phyloP scores from a whole-genome alignment of 2,888 invertebrate species.

The Andrena chrysosceles region DNA sequence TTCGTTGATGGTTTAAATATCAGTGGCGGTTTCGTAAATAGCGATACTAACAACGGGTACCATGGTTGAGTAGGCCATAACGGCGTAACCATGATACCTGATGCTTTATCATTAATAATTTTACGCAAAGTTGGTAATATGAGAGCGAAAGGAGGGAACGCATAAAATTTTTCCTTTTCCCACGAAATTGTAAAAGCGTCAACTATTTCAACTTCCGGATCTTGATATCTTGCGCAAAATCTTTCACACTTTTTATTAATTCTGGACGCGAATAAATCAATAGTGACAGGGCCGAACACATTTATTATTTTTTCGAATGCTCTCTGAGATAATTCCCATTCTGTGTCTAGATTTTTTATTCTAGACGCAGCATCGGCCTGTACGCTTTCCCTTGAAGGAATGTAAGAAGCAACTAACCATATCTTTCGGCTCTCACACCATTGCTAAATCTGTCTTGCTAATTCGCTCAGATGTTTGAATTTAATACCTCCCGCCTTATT shows the following conservation, averaged over 20 bases:
- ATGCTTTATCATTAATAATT: too few species aligned
- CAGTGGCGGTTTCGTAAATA: too few species aligned
- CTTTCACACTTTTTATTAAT: slow-evolving; percentile 62
- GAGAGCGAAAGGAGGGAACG: too few species aligned
- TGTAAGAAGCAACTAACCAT: neutral
- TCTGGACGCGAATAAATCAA: slow-evolving; percentile 66
- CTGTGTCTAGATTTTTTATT: slow-evolving; percentile 3
- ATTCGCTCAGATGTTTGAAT: neutral
- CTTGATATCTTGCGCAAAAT: slow-evolving; percentile 57
- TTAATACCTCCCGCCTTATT: neutral
- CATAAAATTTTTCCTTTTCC: slow-evolving; percentile 59
- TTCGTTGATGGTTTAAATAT: too few species aligned
- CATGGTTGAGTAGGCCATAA: too few species aligned
- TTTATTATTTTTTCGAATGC: neutral
- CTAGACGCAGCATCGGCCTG: neutral
- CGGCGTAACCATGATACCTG: too few species aligned
- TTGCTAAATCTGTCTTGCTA: neutral
- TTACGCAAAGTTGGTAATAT: too few species aligned
- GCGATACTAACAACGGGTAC: too few species aligned
- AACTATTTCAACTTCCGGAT: slow-evolving; percentile 51
- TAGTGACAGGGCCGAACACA: slow-evolving; percentile 40
- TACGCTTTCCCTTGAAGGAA: neutral
- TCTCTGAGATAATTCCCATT: neutral
- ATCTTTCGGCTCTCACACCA: neutral
- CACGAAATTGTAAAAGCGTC: slow-evolving; percentile 66